Evolutionary conservation across 2,113 vertebrate species (phyloP).

Genomic region (Coreoperca whiteheadi): DNA sequence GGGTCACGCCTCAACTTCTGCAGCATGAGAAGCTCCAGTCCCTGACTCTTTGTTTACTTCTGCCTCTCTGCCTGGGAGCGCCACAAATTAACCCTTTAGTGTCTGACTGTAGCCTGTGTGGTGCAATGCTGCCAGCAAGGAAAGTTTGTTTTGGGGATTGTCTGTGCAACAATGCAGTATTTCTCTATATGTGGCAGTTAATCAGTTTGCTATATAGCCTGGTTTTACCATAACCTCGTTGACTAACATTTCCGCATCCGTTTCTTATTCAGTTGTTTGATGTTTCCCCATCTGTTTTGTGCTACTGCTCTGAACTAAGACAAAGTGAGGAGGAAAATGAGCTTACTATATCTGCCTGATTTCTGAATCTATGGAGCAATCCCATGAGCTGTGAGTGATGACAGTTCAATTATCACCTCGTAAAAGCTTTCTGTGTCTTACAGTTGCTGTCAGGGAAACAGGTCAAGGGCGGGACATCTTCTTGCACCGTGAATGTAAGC

Average conservation of each 20-base stretch:
- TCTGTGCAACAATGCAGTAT: not conserved
- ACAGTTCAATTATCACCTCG: conserved; percentile 74
- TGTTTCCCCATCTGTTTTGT: not conserved
- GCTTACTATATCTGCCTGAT: not conserved
- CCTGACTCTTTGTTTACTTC: conserved; percentile 59
- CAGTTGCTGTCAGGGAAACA: conserved; percentile 17
- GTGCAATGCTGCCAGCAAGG: not conserved
- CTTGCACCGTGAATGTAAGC: not conserved
- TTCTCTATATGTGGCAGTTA: not conserved
- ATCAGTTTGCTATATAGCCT: not conserved
- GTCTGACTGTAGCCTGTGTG: not conserved
- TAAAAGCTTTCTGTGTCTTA: conserved; percentile 17
- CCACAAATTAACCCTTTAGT: conserved; percentile 54
- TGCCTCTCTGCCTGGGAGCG: conserved; percentile 41
- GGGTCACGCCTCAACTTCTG: conserved; percentile 74
- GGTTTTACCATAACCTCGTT: not conserved
- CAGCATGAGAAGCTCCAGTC: conserved; percentile 57
- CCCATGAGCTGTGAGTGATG: conserved; percentile 59
- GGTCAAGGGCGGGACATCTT: conserved; percentile 14
- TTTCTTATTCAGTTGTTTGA: conserved; percentile 10
- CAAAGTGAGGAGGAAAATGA: not conserved
- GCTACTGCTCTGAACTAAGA: not conserved
- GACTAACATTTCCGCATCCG: not conserved
- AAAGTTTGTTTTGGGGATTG: not conserved
- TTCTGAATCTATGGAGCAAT: conserved; percentile 9